Base-by-base conservation (phyloP, 2,113 vertebrate genomes). In the Dipodomys spectabilis region DNA sequence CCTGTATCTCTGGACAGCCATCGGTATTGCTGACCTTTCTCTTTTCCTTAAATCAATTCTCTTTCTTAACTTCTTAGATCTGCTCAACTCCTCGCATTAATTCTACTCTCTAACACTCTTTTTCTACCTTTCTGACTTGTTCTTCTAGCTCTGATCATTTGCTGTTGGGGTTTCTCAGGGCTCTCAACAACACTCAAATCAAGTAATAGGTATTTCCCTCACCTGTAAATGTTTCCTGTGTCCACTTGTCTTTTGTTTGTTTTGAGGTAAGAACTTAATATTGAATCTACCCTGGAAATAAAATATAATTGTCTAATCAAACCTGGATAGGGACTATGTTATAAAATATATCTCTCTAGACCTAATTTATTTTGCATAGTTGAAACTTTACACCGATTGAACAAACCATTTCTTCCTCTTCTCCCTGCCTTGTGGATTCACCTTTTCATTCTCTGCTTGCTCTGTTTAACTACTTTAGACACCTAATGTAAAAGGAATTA, bases 361-460 rank as follows among this genome's bases (percentile, higher is more conserved):
- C 15, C 2, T 23, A 71, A 15, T 7, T 78, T 0, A 20, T 64
- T 10, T 53, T n/a, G 6, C 4, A 19, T 71, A n/a, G 71, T 15
- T 71, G 64, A 65, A 27, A 19, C 20, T 30, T 30, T 23, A 49
- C 2, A 19, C 3, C 25, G 45, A 12, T 57, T 62, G 8, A 69
- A 62, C 6, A 73, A 8, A 8, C 45, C 22, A 18, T 6, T 0
- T 13, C 20, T 49, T 53, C 11, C 30, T 44, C 5, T 20, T 12
- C 0, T 35, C 35, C 3, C 6, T 13, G 2, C 7, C 6, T 57
- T 22, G 65, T 5, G 4, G 13, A 19, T 9, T 9, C 15, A 25
- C 13, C 20, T 12, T 13, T 45, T 5, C 68, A 6, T 35, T 45
- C 23, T 79, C 15, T 16, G 8, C 16, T 12, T 77, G 35, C 77